A percentile compares a stretch with the other conserved stretches of the same genome.
Evolutionary conservation across 2,888 invertebrate species (phyloP).

Genomic region (Conus canariensis): DNA sequence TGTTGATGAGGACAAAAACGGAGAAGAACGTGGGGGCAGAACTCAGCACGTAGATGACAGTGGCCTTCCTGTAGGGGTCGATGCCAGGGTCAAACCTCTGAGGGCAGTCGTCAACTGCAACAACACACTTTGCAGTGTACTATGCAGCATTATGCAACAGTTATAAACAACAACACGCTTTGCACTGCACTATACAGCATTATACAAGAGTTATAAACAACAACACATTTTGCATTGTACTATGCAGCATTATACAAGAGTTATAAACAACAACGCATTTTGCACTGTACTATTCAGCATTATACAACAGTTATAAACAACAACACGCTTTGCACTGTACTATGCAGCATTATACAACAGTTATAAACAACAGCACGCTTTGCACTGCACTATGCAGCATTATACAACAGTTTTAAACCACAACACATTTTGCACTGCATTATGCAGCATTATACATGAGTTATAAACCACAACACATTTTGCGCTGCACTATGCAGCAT

Average conservation of each 20-base stretch:
- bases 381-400: conserved; percentile 91
- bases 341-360: conserved; percentile 82
- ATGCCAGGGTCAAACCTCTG: conserved; percentile 97
- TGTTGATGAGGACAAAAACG: conserved; percentile 12
- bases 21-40: conserved; percentile 41
- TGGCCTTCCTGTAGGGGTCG: conserved; percentile 74
- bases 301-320: no score
- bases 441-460: conserved; percentile 77
- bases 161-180: conserved; percentile 86
- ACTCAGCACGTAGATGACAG: conserved; percentile 73
- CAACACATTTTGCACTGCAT: no score
- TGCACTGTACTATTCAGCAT: no score
- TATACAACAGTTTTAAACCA: no score
- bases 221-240: conserved; percentile 54
- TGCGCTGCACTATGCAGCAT: conserved; percentile 83
- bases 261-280: conserved; percentile 84
- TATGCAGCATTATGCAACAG: conserved; percentile 82
- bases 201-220: neutral
- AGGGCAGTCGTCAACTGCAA: conserved; percentile 95
- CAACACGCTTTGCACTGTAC: conserved; percentile 82
- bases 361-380: conserved; percentile 83
- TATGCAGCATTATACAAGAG: conserved; percentile 82
- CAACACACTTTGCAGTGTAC: conserved; percentile 83
- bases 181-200: conserved; percentile 91
- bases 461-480: neutral